These are phyloP conservation scores for Ophion obscuratus DNA, from an alignment of 2,888 invertebrate species.

Conservation along the genomic window DNA sequence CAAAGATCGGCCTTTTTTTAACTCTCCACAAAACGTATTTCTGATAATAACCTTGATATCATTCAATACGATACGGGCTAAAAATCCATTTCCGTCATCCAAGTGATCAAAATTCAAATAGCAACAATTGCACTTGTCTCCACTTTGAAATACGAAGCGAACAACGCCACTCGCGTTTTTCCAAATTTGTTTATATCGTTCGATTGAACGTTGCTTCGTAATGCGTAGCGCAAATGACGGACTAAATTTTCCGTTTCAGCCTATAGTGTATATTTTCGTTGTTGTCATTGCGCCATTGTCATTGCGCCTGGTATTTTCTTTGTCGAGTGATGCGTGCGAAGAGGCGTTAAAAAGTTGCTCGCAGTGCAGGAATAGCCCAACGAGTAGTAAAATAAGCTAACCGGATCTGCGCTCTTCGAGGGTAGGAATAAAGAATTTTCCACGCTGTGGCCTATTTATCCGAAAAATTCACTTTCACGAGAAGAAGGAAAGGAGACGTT, in stretches of 20 bases:
- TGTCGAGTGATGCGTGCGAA: slow-evolving; percentile 2
- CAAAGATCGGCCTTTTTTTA: too few species aligned
- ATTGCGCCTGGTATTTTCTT: slow-evolving; percentile 24
- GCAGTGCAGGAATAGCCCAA: not conserved
- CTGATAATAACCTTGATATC: too few species aligned
- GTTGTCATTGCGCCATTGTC: not conserved
- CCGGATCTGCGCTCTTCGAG: slow-evolving; percentile 48
- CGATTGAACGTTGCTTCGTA: not conserved
- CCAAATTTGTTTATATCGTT: not conserved
- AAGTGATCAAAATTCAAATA: too few species aligned
- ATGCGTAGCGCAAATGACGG: not conserved
- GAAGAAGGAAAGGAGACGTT: slow-evolving; percentile 32
- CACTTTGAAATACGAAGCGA: too few species aligned
- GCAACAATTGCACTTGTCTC: too few species aligned
- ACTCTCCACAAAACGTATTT: too few species aligned
- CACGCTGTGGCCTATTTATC: slow-evolving; percentile 54
- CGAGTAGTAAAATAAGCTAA: slow-evolving; percentile 26
- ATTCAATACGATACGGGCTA: too few species aligned
- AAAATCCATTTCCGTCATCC: too few species aligned
- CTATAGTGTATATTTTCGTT: not conserved
- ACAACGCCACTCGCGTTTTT: too few species aligned
- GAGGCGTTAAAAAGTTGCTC: slow-evolving; percentile 26
- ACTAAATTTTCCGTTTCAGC: not conserved
- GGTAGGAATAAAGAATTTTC: slow-evolving; percentile 52
- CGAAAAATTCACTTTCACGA: slow-evolving; percentile 52